Percentiles rank a stretch among this genome's conserved stretches.
Evolutionary conservation across 2,113 vertebrate genomes (phyloP).

Genomic region (Crotophaga sulcirostris): DNA sequence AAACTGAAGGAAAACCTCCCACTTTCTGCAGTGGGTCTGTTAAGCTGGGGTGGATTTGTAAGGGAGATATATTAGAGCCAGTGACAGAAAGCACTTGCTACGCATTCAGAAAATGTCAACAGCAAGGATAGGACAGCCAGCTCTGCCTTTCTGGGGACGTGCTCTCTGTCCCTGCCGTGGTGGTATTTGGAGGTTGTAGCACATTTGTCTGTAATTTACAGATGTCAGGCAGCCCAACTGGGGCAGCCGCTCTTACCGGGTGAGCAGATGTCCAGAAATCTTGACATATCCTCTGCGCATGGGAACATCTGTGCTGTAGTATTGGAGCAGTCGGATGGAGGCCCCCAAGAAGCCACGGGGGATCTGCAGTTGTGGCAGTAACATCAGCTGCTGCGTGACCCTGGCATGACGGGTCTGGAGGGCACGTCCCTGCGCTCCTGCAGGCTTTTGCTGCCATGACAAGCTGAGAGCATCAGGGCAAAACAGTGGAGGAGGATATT

Average conservation of each 20-base stretch:
- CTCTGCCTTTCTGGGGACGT: neutral
- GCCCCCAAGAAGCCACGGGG: neutral
- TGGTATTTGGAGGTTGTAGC: neutral
- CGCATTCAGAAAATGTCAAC: neutral
- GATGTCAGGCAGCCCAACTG: neutral
- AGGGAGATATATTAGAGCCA: neutral
- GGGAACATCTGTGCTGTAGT: slow-evolving; percentile 26
- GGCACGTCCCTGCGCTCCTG: neutral
- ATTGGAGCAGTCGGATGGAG: neutral
- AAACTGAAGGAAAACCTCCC: neutral
- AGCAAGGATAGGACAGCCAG: neutral
- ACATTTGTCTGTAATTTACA: slow-evolving; percentile 13
- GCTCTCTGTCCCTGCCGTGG: neutral
- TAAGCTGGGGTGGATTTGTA: neutral
- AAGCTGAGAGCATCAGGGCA: neutral
- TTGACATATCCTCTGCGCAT: neutral
- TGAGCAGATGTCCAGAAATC: slow-evolving; percentile 52
- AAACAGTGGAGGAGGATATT: neutral
- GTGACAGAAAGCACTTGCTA: neutral
- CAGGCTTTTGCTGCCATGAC: neutral
- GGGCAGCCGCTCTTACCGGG: neutral
- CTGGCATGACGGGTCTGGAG: neutral
- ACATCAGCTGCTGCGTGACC: neutral
- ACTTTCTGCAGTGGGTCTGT: neutral
- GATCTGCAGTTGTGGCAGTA: neutral